Conservation (phyloP, 2,888 invertebrate genomes). For the Cepaea hortensis region DNA sequence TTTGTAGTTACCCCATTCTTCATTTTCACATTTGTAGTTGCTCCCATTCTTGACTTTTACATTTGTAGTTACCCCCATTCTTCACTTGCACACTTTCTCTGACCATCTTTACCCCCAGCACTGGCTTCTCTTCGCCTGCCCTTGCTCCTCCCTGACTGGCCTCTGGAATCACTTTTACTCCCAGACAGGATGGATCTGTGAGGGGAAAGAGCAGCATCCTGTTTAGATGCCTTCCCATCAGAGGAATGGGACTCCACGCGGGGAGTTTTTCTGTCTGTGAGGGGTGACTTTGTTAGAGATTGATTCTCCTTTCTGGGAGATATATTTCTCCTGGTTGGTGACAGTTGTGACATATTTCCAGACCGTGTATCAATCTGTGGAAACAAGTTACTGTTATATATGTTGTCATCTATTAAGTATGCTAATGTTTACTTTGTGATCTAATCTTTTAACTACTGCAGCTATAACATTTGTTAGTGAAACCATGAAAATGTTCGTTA, state of each 20-base stretch:
- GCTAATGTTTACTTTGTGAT: too few relatives aligned
- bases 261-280: neutral
- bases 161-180: conserved; percentile 17
- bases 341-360: neutral
- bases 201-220: conserved; percentile 26
- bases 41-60: too few relatives aligned
- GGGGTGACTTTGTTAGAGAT: conserved; percentile 15
- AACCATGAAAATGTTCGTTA: too few relatives aligned
- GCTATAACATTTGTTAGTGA: too few relatives aligned
- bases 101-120: conserved; percentile 15
- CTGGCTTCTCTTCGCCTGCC: conserved; percentile 11
- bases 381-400: too few relatives aligned
- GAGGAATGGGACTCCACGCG: conserved; percentile 14
- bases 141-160: conserved; percentile 20
- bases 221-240: neutral
- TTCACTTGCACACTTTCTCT: neutral
- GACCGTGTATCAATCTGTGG: neutral
- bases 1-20: too few relatives aligned
- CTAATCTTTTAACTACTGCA: too few relatives aligned
- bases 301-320: neutral
- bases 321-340: neutral
- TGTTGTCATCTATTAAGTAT: too few relatives aligned
- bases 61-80: too few relatives aligned
- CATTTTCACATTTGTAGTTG: too few relatives aligned
- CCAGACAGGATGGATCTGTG: conserved; percentile 10